Evolutionary conservation across 2,797 vertebrate species (phyloP), one percentile per base, ranked within the genome.

Genomic region (Fistularia commersonii): DNA sequence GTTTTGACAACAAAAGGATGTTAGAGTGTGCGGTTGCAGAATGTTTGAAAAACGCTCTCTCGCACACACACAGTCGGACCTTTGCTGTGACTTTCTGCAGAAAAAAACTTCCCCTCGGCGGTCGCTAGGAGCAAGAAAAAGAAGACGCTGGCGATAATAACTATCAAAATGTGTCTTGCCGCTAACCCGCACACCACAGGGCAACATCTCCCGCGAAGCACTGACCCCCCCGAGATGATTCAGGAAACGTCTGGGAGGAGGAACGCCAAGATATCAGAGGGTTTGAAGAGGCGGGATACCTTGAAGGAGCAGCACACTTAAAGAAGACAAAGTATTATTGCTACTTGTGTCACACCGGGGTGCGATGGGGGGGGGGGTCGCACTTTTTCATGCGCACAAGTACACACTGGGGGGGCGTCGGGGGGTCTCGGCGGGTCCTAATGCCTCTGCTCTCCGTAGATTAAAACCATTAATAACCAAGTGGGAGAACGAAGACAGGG

Each of bases 401-500:
- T 64, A 74, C 80, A 74, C 80, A 75, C 80, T 49, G 5, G 80
- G 81, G 81, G 82, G 76, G 68, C 70, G 57, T 72, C 70, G 74
- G 69, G 66, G 69, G 32, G 79, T 64, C 77, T 82, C 88, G 80
- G 75, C 91, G 89, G 88, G 74, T 82, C 78, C 85, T 85, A 89
- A 85, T 78, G 88, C 90, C 90, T 60, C 69, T 68, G 68, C 79
- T 85, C 71, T 63, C 87, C 81, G 88, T 91, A 95, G 94, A 95
- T 96, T 92, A 95, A 95, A 95, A 90, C 87, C 77, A 93, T 95
- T 95, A 94, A 93, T 95, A 94, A 93, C 76, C 78, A 83, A 88
- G 76, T 75, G 81, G 84, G 83, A 80, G 67, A 78, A 43, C 40
- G 51, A 69, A 23, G 69, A 51, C 53, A 39, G 42, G 45, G 54